Base-by-base conservation (phyloP, 2,113 vertebrate species). In the Alethe diademata region DNA sequence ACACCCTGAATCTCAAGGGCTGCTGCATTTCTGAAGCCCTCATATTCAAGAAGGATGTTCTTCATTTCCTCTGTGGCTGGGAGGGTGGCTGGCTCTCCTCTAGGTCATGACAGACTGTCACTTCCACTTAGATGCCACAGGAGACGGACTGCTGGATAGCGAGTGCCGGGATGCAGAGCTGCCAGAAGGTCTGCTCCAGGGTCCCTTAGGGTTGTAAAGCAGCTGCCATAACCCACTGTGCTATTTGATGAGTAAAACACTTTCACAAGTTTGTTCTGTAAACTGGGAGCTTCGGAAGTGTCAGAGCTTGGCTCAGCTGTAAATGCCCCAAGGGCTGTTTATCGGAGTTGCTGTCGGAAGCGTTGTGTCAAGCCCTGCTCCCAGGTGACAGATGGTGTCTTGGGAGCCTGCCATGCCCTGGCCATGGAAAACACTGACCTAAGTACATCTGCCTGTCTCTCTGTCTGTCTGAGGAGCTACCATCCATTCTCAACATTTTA, bases 331-430 rank as follows among this genome's bases (percentile, higher is more conserved):
- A 28, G 60, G 64, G 23, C 65, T 47, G 26, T 85, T 78, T 72
- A 47, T 54, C 0, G 0, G 45, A 66, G 69, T 14, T 53, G n/a
- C 28, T 66, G 42, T 78, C 0, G 1, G 69, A 61, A 24, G n/a
- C 40, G 58, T 6, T 1, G 0, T 45, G 51, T 51, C 81, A 73
- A 57, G 20, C 25, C 28, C 45, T 5, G 6, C 31, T 84, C 35
- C 45, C 35, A 62, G 65, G 14, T 28, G 76, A n/a, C 28, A 47
- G 9, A 15, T 29, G 67, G 33, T 5, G 3, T 20, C 66, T 8
- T 1, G 0, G 72, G 35, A 86, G 6, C 17, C 45, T 73, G 67
- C 48, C 50, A 20, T 4, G 0, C 28, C 60, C 33, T 33, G 12
- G 1, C 50, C 56, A 25, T 0, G 1, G 33, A 35, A 60, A 64